phyloP scores from a whole-genome alignment of 2,113 vertebrate genomes.

The Fukomys damarensis region DNA sequence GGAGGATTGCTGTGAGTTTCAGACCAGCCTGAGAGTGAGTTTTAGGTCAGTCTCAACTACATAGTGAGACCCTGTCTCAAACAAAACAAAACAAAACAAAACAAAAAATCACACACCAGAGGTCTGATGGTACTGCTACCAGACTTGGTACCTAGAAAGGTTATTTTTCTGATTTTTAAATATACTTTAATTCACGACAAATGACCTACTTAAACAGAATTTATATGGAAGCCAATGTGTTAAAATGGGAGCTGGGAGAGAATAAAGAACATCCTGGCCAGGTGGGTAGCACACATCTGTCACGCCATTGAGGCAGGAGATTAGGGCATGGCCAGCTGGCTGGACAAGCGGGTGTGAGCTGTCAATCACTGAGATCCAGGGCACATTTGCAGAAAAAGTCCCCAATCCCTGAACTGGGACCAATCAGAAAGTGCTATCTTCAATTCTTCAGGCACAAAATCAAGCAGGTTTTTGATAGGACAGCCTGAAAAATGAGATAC shows the following conservation, averaged over 20 bases:
- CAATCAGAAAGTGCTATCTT: neutral
- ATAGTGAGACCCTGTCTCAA: too few relatives aligned
- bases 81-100: too few relatives aligned
- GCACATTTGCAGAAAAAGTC: neutral
- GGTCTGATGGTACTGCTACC: neutral
- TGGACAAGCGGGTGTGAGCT: neutral
- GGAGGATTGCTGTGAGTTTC: too few relatives aligned
- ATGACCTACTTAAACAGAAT: neutral
- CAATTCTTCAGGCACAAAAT: neutral
- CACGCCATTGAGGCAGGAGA: neutral
- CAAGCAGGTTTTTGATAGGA: neutral
- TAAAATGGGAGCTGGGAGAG: neutral
- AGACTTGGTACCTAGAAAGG: too few relatives aligned
- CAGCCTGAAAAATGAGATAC: neutral
- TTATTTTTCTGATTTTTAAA: neutral
- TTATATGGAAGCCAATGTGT: neutral
- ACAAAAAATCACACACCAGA: neutral
- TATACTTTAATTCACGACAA: neutral
- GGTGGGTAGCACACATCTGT: neutral
- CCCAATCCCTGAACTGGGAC: neutral
- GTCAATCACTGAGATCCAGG: neutral
- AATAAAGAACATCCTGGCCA: neutral
- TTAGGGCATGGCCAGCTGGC: neutral
- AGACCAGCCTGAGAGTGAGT: too few relatives aligned
- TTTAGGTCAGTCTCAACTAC: too few relatives aligned